These are phyloP conservation scores for Podargus strigoides DNA, from an alignment of 2,797 vertebrate genomes.

Conservation along the genomic window DNA sequence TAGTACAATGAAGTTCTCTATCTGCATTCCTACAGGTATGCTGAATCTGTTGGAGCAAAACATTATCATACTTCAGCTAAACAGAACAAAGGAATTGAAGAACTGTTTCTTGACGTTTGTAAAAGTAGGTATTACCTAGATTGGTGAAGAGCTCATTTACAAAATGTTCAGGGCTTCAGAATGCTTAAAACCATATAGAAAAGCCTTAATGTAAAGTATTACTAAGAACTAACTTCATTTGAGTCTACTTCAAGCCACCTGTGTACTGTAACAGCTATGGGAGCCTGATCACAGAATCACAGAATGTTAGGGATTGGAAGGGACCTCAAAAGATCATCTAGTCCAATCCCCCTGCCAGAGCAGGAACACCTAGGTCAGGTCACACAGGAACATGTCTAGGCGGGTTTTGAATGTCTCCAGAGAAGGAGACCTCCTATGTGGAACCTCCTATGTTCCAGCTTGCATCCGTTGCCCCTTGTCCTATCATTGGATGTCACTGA, in stretches of 20 bases:
- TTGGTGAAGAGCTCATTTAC: not conserved
- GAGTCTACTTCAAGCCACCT: not conserved
- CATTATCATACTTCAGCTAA: conserved; percentile 98
- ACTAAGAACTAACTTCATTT: not conserved
- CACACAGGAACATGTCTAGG: too few relatives aligned
- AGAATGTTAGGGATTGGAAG: too few relatives aligned
- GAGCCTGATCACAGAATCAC: too few relatives aligned
- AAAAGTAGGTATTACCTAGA: conserved; percentile 83
- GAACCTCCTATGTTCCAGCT: too few relatives aligned
- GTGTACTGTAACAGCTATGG: not conserved
- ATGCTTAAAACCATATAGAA: not conserved
- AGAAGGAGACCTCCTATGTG: too few relatives aligned
- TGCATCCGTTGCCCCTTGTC: too few relatives aligned
- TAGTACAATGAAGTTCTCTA: not conserved
- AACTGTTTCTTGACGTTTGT: conserved; percentile 97
- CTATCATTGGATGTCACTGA: too few relatives aligned
- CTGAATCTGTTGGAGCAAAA: conserved; percentile 95
- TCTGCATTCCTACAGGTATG: conserved; percentile 79
- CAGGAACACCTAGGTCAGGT: too few relatives aligned
- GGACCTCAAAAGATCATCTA: too few relatives aligned
- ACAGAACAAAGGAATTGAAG: conserved; percentile 98
- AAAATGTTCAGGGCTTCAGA: not conserved
- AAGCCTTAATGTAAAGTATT: not conserved
- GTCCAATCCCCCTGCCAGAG: too few relatives aligned
- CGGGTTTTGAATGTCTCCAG: too few relatives aligned